These are phyloP conservation scores for Morone chrysops DNA, from an alignment of 2,113 vertebrate genomes.

Conservation along the genomic window DNA sequence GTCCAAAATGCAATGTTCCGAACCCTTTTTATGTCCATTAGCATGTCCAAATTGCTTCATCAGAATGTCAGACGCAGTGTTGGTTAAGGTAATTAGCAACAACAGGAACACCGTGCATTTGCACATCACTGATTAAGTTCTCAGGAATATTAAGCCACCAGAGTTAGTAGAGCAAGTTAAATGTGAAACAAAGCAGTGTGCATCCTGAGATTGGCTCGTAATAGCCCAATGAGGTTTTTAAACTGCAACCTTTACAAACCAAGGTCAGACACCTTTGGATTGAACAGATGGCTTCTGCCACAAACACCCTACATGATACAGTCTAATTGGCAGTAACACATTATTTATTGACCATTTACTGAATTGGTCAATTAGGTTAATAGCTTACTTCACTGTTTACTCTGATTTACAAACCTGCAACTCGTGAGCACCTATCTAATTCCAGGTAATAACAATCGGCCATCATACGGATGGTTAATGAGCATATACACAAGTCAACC, in stretches of 20 bases:
- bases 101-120: conserved; percentile 50
- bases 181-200: conserved; percentile 33
- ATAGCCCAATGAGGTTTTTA: conserved; percentile 16
- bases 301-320: conserved; percentile 47
- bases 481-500: not conserved
- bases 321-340: conserved; percentile 71
- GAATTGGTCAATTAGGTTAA: conserved; percentile 79
- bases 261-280: conserved; percentile 72
- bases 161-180: conserved; percentile 25
- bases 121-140: conserved; percentile 50
- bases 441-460: conserved; percentile 60
- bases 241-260: conserved; percentile 32
- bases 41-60: conserved; percentile 60
- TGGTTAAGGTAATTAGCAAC: conserved; percentile 59
- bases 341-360: conserved; percentile 80
- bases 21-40: conserved; percentile 45
- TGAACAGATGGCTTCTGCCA: conserved; percentile 73
- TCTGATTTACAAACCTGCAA: conserved; percentile 62
- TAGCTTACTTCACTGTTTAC: conserved; percentile 64
- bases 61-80: conserved; percentile 39
- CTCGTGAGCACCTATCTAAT: conserved; percentile 57
- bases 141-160: conserved; percentile 41
- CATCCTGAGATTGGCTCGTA: conserved; percentile 6
- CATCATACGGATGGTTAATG: conserved; percentile 46
- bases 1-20: conserved; percentile 33